Base-by-base conservation (phyloP, 2,888 invertebrate species). In the Dascillus cervinus region DNA sequence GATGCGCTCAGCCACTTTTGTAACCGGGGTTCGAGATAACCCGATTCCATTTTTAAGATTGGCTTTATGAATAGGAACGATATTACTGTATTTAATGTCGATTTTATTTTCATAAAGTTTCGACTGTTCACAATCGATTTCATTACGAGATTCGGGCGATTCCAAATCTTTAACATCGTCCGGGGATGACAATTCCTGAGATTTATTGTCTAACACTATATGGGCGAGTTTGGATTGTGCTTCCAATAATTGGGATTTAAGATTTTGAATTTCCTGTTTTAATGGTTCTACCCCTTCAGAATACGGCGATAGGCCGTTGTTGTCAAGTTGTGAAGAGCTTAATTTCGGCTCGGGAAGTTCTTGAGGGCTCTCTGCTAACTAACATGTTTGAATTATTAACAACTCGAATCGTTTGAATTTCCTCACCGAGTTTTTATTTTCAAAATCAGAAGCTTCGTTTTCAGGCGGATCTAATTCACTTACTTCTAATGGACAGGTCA, bases 1-100 rank as follows among this genome's bases (percentile, higher is more conserved):
- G 12, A 91, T 88, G 22, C 89, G 67, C 43, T 89, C 85, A 1
- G 91, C 90, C 56, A 87, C 50, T 47, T 64, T 64, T 4, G 62
- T 53, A 4, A 63, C 49, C 3, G 63, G 60, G 5, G 52, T 45
- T 9, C 46, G 48, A 2, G 52, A 44, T 37, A 55, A 54, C 2
- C 43, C 44, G 6, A 39, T 39, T 21, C 34, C 41, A 29, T 53
- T 58, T 14, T 45, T 30, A 24, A 51, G 10, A 13, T 32, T 52
- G 17, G 48, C 46, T 30, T 53, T 54, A 39, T 62, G 61, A 26
- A 62, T 59, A n/a, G 62, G 60, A 11, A 63, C 62, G 25, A 64
- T 60, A 41, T 58, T 61, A 37, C 62, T 57, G 38, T 60, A 62
- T 38, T 62, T 63, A 3, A 62, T 53, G 34, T 61, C 58, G 20